These are phyloP conservation scores for Entomyzon cyanotis DNA, from an alignment of 2,113 vertebrate genomes.

Conservation along the genomic window DNA sequence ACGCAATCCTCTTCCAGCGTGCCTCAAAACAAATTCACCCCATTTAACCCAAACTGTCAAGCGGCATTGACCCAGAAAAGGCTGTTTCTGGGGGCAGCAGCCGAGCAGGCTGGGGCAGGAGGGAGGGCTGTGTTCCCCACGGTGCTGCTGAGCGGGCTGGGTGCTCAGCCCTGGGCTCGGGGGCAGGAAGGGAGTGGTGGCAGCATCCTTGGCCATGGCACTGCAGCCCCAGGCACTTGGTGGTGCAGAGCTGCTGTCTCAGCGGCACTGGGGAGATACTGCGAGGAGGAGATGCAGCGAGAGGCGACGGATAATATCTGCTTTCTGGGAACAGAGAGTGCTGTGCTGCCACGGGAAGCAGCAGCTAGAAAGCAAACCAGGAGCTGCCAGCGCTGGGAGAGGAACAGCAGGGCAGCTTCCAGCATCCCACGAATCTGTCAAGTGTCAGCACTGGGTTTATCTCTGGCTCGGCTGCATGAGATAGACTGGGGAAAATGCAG, in stretches of 20 bases:
- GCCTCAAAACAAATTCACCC: not conserved
- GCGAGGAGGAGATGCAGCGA: not conserved
- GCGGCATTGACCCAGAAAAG: not conserved
- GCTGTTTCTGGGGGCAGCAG: not conserved
- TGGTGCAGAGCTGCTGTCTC: not conserved
- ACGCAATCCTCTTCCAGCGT: not conserved
- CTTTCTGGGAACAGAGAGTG: not conserved
- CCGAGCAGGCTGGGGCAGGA: not conserved
- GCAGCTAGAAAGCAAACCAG: not conserved
- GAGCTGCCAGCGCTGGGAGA: not conserved
- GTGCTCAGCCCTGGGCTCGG: not conserved
- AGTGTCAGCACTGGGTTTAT: not conserved
- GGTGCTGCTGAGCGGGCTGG: not conserved
- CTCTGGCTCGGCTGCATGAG: not conserved
- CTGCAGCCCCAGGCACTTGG: not conserved
- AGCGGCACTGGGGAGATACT: not conserved
- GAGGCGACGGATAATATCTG: not conserved
- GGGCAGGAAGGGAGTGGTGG: accelerated
- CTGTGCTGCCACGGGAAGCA: not conserved
- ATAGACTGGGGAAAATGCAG: not conserved
- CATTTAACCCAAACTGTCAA: not conserved
- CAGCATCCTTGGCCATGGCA: not conserved
- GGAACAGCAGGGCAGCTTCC: not conserved
- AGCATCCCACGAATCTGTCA: not conserved
- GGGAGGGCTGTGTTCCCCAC: not conserved